Evolutionary conservation across 2,113 vertebrate species (phyloP).

Genomic region (Phaetusa simplex): DNA sequence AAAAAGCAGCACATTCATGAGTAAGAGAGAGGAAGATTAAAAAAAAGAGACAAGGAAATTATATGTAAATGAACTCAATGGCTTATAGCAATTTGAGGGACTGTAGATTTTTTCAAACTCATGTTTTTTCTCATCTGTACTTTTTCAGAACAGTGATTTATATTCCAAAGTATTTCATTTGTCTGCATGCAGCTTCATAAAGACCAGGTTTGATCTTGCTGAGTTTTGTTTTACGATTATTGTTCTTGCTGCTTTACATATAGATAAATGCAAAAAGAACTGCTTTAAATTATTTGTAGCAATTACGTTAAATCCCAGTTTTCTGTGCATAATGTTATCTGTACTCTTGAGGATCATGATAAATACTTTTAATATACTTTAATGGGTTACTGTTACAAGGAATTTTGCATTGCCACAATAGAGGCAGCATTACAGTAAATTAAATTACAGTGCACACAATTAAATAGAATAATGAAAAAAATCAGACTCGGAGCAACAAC

Average conservation of each 20-base stretch:
- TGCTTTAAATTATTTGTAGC: constrained; percentile 65
- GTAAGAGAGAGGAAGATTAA: background rate
- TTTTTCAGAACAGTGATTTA: background rate
- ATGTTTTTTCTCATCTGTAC: background rate
- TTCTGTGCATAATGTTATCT: constrained; percentile 46
- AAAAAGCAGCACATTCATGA: background rate
- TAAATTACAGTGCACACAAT: constrained; percentile 73
- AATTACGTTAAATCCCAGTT: constrained; percentile 56
- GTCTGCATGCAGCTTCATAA: background rate
- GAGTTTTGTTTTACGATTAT: constrained; percentile 25
- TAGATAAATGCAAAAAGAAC: constrained; percentile 36
- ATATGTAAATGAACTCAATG: background rate
- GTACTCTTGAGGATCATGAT: constrained; percentile 66
- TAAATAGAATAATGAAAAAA: constrained; percentile 70
- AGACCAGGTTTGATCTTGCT: constrained; percentile 23
- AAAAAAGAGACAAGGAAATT: background rate
- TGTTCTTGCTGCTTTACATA: constrained; percentile 31
- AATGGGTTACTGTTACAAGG: constrained; percentile 68
- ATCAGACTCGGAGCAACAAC: constrained; percentile 38
- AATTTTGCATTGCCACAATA: constrained; percentile 65
- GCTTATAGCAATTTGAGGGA: background rate
- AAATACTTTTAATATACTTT: constrained; percentile 79
- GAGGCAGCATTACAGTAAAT: constrained; percentile 66
- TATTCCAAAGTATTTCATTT: constrained; percentile 18
- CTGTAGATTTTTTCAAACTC: background rate